Base-by-base conservation (phyloP, 2,113 vertebrate genomes). In the Cryptomyrus ogoouensis region DNA sequence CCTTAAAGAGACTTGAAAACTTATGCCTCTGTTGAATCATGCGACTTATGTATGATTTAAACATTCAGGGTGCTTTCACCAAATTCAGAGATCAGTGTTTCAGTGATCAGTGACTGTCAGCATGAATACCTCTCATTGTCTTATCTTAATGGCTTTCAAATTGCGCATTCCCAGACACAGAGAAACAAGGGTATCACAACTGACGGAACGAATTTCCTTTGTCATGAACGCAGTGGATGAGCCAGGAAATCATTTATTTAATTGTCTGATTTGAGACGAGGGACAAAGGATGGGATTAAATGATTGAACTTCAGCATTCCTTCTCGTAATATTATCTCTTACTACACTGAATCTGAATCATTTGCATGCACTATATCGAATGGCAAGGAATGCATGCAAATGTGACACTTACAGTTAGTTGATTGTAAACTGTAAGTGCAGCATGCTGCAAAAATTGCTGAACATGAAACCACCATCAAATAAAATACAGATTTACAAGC, bases 231-330 rank as follows among this genome's bases (percentile, higher is more conserved):
- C 90, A 90, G 90, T 42, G 86, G 92, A 92, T 17, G 9, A 50
- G 70, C 31, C n/a, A 94, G 93, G 88, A 92, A 92, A 94, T 95
- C 93, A 94, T 93, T 90, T 88, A 35, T 88, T 93, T 83, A 90
- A 92, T 91, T 92, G 91, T 90, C 94, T 94, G 93, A 95, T 93
- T 92, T 91, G 93, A 93, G 89, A 93, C 50, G 87, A 92, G 92
- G 94, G 93, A 96, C 95, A 95, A 96, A 95, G 94, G 90, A 89
- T 91, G 88, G 90, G 93, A 94, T 94, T 95, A 92, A 95, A 93
- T 91, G 90, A 91, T 91, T 93, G 42, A 44, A 94, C 94, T 94
- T 94, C 90, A 88, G 17, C 77, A 24, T 83, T 44, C 44, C 44
- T 8, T 46, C 39, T 12, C 17, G 44, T 12, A 84, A 84, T 42